A percentile compares a stretch with the other conserved stretches of the same genome.
These are phyloP conservation scores for Sebastes fasciatus DNA, from an alignment of 2,113 vertebrate species.

Conservation along the genomic window DNA sequence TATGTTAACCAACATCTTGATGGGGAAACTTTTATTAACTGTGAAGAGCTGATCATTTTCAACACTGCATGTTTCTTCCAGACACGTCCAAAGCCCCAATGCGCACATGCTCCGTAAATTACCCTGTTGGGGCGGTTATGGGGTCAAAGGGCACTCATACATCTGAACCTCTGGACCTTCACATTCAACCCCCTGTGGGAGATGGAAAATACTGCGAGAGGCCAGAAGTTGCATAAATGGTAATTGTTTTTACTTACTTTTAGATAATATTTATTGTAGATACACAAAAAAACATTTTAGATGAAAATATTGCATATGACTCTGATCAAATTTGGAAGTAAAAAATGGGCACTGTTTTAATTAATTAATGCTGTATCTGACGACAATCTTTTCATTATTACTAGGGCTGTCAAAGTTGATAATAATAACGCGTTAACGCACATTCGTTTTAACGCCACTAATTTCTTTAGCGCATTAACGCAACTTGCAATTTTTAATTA, in stretches of 20 bases:
- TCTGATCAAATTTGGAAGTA: background rate
- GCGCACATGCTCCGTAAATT: conserved; percentile 32
- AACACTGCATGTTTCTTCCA: background rate
- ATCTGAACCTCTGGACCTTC: conserved; percentile 33
- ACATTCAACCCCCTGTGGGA: conserved; percentile 13
- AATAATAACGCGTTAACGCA: too few relatives aligned
- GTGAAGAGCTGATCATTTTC: background rate
- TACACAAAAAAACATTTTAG: background rate
- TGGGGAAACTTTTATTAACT: conserved; percentile 19
- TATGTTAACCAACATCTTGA: conserved; percentile 4
- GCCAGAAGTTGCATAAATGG: background rate
- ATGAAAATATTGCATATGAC: background rate
- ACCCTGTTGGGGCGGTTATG: conserved; percentile 22
- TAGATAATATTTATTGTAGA: background rate
- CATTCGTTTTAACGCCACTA: too few relatives aligned
- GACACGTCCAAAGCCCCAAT: conserved; percentile 21
- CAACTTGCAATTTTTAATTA: too few relatives aligned
- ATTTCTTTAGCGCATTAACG: too few relatives aligned
- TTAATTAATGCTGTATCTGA: background rate
- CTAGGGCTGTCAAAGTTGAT: too few relatives aligned
- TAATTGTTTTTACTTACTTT: background rate
- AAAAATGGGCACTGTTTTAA: background rate
- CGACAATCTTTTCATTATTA: background rate
- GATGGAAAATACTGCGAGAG: background rate
- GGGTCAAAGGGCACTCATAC: conserved; percentile 41